phyloP scores from a whole-genome alignment of 2,797 vertebrate species.

The Salarias fasciatus region DNA sequence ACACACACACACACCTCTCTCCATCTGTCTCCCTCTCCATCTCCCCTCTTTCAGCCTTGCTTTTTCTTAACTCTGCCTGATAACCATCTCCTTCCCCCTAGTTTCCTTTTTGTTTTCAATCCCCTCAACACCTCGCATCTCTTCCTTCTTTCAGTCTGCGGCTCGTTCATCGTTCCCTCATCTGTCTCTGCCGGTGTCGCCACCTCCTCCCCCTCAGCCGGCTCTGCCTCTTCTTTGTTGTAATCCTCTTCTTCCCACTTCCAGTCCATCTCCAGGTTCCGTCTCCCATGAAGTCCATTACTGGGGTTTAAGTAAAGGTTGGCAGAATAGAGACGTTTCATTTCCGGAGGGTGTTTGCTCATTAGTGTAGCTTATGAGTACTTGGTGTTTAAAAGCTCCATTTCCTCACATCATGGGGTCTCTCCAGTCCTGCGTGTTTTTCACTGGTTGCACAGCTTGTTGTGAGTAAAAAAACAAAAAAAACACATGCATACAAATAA shows the following conservation, averaged over 20 bases:
- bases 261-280: slow-evolving; percentile 24
- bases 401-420: slow-evolving; percentile 43
- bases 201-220: neutral
- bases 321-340: slow-evolving; percentile 3
- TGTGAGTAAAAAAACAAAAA: neutral
- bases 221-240: slow-evolving; percentile 1
- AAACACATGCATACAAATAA: slow-evolving; percentile 7
- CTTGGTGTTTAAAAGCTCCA: slow-evolving; percentile 25
- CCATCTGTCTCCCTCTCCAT: slow-evolving; percentile 2
- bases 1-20: too few species aligned
- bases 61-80: slow-evolving; percentile 7
- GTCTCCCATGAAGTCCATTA: slow-evolving; percentile 38
- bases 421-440: slow-evolving; percentile 29
- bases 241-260: slow-evolving; percentile 14
- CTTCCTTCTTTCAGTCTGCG: neutral
- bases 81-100: slow-evolving; percentile 10
- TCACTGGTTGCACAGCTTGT: slow-evolving; percentile 31
- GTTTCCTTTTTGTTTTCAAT: neutral
- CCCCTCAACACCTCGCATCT: slow-evolving; percentile 3
- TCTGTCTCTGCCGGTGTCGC: slow-evolving; percentile 9
- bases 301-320: slow-evolving; percentile 54
- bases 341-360: slow-evolving; percentile 41
- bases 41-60: slow-evolving; percentile 12
- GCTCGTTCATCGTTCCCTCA: slow-evolving; percentile 1
- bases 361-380: slow-evolving; percentile 49